These are phyloP conservation scores for Luperina nickerlii DNA, from an alignment of 2,888 invertebrate genomes.

Conservation along the genomic window DNA sequence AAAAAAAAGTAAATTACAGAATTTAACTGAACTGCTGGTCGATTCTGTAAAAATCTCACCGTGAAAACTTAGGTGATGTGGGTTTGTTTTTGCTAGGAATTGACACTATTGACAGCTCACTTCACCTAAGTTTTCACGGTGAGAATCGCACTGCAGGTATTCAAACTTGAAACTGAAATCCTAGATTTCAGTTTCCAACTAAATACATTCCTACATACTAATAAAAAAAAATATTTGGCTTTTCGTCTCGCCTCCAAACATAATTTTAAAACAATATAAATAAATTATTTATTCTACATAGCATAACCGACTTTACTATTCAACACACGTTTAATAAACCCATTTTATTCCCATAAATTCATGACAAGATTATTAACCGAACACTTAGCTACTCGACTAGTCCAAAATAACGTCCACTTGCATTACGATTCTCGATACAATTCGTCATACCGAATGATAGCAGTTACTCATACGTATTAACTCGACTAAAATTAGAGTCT, in stretches of 20 bases:
- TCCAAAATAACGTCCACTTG: conserved; percentile 58
- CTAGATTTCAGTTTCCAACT: neutral
- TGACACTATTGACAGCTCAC: too few species aligned
- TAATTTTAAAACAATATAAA: conserved; percentile 11
- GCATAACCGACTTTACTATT: neutral
- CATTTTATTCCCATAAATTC: conserved; percentile 21
- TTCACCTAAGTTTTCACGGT: too few species aligned
- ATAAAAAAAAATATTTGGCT: neutral
- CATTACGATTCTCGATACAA: conserved; percentile 78
- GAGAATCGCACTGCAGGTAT: neutral
- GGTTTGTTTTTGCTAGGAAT: too few species aligned
- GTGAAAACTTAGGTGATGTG: too few species aligned
- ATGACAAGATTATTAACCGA: conserved; percentile 54
- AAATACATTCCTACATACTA: conserved; percentile 9
- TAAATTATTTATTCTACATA: neutral
- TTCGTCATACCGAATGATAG: conserved; percentile 83
- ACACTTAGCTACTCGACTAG: conserved; percentile 33
- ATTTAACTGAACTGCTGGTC: neutral
- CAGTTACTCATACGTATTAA: conserved; percentile 81
- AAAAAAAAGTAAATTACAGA: neutral
- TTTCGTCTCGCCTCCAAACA: neutral
- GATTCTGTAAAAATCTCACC: too few species aligned
- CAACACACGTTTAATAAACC: conserved; percentile 4
- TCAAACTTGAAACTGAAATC: too few species aligned
- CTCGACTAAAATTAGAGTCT: conserved; percentile 73